Conservation (phyloP, 2,888 invertebrate species). For the Entomobrya proxima region DNA sequence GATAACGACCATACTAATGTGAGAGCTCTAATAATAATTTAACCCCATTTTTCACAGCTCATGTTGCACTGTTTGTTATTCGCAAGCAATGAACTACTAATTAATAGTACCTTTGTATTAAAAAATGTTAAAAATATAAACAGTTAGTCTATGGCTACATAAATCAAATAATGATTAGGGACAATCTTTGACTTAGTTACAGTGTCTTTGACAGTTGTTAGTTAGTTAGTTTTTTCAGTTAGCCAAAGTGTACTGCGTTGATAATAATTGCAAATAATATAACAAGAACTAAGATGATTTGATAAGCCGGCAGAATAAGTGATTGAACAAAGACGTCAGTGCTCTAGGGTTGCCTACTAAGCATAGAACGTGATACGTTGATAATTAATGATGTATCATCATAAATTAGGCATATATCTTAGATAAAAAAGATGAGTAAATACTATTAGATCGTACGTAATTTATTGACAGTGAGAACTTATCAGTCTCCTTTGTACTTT, state of each 20-base stretch:
- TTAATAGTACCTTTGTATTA: too few relatives aligned
- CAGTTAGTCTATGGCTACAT: too few relatives aligned
- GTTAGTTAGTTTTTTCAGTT: too few relatives aligned
- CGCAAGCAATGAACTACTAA: too few relatives aligned
- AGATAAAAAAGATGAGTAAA: conserved; percentile 37
- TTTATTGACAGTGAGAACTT: conserved; percentile 19
- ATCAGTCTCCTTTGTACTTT: not conserved
- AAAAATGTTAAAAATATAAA: too few relatives aligned
- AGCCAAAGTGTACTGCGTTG: too few relatives aligned
- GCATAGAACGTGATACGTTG: conserved; percentile 11
- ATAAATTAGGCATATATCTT: conserved; percentile 51
- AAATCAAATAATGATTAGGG: too few relatives aligned
- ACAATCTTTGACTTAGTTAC: too few relatives aligned
- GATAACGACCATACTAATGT: conserved; percentile 56
- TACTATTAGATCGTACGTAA: conserved; percentile 60
- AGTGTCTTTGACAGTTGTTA: too few relatives aligned
- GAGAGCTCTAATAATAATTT: conserved; percentile 56
- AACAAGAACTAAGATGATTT: conserved; percentile 4
- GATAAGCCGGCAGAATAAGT: not conserved
- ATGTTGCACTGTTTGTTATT: not conserved
- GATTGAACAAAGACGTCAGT: not conserved
- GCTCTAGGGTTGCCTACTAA: not conserved
- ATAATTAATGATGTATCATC: conserved; percentile 32
- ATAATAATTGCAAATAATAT: conserved; percentile 5
- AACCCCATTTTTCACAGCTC: conserved; percentile 31